Evolutionary conservation across 2,113 vertebrate species (phyloP), one percentile per base, ranked within the genome.

Genomic region (Grallaria varia): DNA sequence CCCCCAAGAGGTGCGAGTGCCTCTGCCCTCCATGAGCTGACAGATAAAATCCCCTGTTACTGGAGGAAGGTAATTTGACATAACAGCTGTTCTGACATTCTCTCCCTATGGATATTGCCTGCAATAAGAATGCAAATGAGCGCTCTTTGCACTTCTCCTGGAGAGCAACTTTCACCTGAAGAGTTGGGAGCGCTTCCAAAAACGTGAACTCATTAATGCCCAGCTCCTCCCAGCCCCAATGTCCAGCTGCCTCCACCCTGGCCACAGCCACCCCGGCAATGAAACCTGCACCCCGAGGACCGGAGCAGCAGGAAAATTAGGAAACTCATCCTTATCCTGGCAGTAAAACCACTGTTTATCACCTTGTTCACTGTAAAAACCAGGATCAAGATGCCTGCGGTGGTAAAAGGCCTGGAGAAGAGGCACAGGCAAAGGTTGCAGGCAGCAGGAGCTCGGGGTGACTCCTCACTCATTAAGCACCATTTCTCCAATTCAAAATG

Each of bases 111-210:
- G 96, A 97, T 96, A 94, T 84, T 80, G 94, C 93, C 33, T 6
- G 95, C 96, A 96, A 96, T 97, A 96, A 96, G 96, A 96, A 97
- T 97, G 97, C 96, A 97, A 97, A 97, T 97, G 82, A 95, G 94
- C 58, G 37, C 78, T 89, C 93, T 94, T 60, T 90, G 86, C 88
- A 72, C 96, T 97, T 86, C 96, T 95, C 87, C 94, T 11, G 60
- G 90, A 94, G 93, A 96, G 90, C 75, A 92, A 96, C 95, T 94
- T 94, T 88, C 96, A 97, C 95, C 94, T 93, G 84, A 81, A 33
- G 94, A 96, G 67, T 53, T 4, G 47, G 90, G 91, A 96, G 89
- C 81, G 5, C 79, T 94, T 94, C 93, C 71, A 63, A 78, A 78
- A 97, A 86, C 28, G 31, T 67, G 93, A 93, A 83, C 89, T 93